Evolutionary conservation across 2,797 vertebrate species (phyloP), one percentile per base, ranked within the genome.

Genomic region (Spondyliosoma cantharus): DNA sequence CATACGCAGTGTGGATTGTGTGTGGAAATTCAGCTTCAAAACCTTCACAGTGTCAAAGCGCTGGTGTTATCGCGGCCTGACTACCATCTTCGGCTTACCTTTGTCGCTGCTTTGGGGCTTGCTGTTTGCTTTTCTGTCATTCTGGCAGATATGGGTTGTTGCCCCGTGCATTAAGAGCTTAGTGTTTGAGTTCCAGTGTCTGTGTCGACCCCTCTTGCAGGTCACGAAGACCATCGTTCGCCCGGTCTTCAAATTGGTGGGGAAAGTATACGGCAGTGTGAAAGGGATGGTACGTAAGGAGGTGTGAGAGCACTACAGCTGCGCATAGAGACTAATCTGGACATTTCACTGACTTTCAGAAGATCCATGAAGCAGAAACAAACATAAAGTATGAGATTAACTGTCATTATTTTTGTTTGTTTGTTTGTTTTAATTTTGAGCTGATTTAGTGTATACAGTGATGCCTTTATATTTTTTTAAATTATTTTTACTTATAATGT

Each of bases 121-220:
- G 86, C 92, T 96, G 70, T 97, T 97, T 0, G 96, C 96, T 78
- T 96, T 94, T 76, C 94, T 96, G 91, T 96, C 96, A 71, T 97
- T 97, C 91, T 96, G 94, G 88, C 96, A 96, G 94, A 97, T 97
- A 92, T 97, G 96, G 96, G 94, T 93, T 0, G 95, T 96, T 85
- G 93, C 96, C 81, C 96, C 97, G 0, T 96, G 96, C 89, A 94
- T 96, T 81, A 96, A 96, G 94, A 96, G 95, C 90, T 95, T 95
- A 69, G 85, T 95, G 91, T 96, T 97, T 0, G 95, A 95, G 89
- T 95, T 93, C 78, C 95, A 96, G 78, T 96, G 96, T 1, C 85
- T 95, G 85, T 95, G 95, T 78, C 88, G 91, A 13, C 94, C 96
- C 86, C 95, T 95, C 88, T 95, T 95, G 0, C 93, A 95, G 56